Evolutionary conservation across 2,113 vertebrate species (phyloP).

Genomic region (Solea senegalensis): DNA sequence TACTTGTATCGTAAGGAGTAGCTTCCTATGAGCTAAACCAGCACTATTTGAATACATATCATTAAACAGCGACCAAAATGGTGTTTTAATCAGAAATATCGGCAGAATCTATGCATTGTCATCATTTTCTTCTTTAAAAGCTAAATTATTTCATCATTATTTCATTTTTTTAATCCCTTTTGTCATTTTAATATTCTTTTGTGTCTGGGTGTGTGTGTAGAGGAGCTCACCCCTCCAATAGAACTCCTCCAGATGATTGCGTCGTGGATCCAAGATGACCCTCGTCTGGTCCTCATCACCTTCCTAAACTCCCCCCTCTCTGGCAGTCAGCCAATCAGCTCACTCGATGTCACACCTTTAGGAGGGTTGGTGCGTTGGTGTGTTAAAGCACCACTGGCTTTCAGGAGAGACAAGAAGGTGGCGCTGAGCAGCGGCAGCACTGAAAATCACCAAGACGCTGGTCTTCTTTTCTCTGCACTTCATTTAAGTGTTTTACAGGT

Average conservation of each 20-base stretch:
- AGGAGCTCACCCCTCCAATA: slow-evolving; percentile 91
- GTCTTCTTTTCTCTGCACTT: slow-evolving; percentile 90
- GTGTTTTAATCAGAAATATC: background rate
- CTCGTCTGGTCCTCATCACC: slow-evolving; percentile 90
- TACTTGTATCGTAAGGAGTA: background rate
- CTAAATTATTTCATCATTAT: background rate
- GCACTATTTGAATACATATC: too few species aligned
- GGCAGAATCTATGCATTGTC: background rate
- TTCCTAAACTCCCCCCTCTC: slow-evolving; percentile 93
- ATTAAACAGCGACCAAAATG: background rate
- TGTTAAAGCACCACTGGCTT: slow-evolving; percentile 91
- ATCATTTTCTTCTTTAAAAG: background rate
- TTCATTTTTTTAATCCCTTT: background rate
- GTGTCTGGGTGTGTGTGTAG: slow-evolving; percentile 69
- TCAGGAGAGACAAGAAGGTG: slow-evolving; percentile 84
- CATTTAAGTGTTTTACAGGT: slow-evolving; percentile 97
- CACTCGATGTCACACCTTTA: slow-evolving; percentile 91
- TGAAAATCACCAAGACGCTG: slow-evolving; percentile 68
- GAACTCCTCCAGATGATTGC: slow-evolving; percentile 94
- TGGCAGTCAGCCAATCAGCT: slow-evolving; percentile 88
- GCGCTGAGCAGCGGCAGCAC: slow-evolving; percentile 70
- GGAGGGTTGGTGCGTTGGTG: slow-evolving; percentile 93
- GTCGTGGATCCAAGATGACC: slow-evolving; percentile 94
- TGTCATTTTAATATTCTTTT: background rate
- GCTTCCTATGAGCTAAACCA: too few species aligned